Conservation (phyloP, 2,113 vertebrate genomes). For the Pelecanoides urinatrix region DNA sequence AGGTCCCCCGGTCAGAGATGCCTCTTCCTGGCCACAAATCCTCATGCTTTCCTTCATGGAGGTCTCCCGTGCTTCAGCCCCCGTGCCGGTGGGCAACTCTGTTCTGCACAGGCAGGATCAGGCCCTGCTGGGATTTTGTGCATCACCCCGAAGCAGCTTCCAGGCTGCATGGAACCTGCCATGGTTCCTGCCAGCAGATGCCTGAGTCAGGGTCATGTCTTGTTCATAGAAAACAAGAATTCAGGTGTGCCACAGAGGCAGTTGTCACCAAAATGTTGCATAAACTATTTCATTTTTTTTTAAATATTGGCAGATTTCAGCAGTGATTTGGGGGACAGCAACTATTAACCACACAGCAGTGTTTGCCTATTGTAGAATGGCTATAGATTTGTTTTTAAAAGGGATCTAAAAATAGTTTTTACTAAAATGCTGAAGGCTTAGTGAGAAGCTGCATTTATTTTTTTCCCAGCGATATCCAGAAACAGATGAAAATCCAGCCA, state of each 20-base stretch:
- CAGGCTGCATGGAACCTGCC: neutral
- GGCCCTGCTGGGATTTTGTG: neutral
- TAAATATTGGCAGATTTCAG: neutral
- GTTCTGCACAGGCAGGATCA: neutral
- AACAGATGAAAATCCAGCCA: neutral
- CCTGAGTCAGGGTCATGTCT: neutral
- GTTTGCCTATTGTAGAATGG: neutral
- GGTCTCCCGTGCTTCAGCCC: neutral
- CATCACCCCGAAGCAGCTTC: neutral
- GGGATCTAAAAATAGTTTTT: neutral
- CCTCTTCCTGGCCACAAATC: neutral
- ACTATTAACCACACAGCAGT: neutral
- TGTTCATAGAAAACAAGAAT: neutral
- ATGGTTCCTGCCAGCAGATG: neutral
- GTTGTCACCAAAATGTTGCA: neutral
- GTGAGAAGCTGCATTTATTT: neutral
- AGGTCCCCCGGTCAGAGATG: fast-evolving
- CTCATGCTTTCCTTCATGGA: neutral
- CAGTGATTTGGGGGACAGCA: neutral
- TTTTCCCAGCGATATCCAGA: neutral
- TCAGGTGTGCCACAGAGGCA: neutral
- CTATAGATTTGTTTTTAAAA: neutral
- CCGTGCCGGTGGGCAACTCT: fast-evolving
- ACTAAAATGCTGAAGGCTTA: neutral
- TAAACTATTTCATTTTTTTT: neutral